Evolutionary conservation across 1,140 invertebrate species (phyloP), one percentile per base, ranked within the genome.

Genomic region (Tetramorium alpestre): DNA sequence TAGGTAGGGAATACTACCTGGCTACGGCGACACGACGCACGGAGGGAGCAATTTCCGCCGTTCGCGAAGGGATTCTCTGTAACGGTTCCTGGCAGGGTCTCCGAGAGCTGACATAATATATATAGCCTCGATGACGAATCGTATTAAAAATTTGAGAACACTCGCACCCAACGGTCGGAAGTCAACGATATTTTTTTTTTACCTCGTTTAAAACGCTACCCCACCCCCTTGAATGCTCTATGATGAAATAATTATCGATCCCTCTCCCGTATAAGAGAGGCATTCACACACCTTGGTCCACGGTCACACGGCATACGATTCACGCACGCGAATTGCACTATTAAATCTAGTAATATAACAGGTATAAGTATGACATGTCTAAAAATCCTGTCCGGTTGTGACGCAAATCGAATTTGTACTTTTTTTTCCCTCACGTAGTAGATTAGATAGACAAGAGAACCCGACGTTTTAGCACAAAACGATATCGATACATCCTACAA

Each of bases 381-480:
- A 93, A 94, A 93, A 95, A 93, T 94, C 90, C 91, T 93, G 91
- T 93, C 91, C 91, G 91, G 92, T 94, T 93, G 90, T 94, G 91
- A 93, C 92, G 91, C 92, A 93, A 94, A 93, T 93, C 89, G 93
- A 95, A 95, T 95, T 95, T 95, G 94, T 95, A 95, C 94, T 94
- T 94, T 94, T 94, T 94, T 93, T 90, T 13, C 25, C 33, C 89
- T 92, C 89, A 76, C 89, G 87, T 91, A 91, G 87, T 93, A 92
- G 89, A 91, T 93, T 90, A 92, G 28, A 81, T 60, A 60, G 91
- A 91, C 91, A 89, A 94, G 90, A 94, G 90, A 94, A 93, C 92
- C 91, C 91, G 87, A 92, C 87, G 67, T 89, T 92, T 92, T 18
- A 69, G 86, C 89, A 89, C 80, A 89, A 94, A 93, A 90, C 80